Percentiles rank a stretch among this genome's conserved stretches.
Evolutionary conservation across 2,888 invertebrate genomes (phyloP).

Genomic region (Stenurella melanura): DNA sequence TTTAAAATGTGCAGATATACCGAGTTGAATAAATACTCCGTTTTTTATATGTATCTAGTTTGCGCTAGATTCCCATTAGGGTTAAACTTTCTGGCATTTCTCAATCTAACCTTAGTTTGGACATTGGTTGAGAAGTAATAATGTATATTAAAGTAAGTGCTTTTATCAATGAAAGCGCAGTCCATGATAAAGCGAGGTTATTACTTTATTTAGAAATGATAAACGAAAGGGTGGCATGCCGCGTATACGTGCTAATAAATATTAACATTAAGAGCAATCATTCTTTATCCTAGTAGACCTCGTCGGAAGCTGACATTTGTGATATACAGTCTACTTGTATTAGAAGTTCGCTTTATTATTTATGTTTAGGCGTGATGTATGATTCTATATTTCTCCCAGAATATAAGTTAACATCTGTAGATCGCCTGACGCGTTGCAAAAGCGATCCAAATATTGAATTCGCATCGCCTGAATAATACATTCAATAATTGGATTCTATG

Average conservation of each 20-base stretch:
- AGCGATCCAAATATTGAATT: conserved; percentile 56
- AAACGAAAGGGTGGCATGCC: conserved; percentile 37
- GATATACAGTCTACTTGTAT: conserved; percentile 58
- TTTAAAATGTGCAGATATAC: too few relatives aligned
- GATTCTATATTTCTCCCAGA: conserved; percentile 58
- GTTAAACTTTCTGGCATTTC: neutral
- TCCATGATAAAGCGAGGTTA: conserved; percentile 34
- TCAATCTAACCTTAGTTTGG: conserved; percentile 3
- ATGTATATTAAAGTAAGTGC: conserved; percentile 36
- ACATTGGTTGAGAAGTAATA: conserved; percentile 30
- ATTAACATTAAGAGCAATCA: conserved; percentile 57
- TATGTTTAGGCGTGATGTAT: conserved; percentile 59
- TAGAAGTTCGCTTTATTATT: conserved; percentile 59
- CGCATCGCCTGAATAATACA: conserved; percentile 57
- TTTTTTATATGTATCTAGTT: too few relatives aligned
- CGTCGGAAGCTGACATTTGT: conserved; percentile 53
- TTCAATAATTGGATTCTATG: conserved; percentile 57
- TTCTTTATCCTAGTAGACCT: conserved; percentile 53
- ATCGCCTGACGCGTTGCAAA: conserved; percentile 55
- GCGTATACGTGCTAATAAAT: conserved; percentile 53
- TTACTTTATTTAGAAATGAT: conserved; percentile 42
- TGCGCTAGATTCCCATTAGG: neutral
- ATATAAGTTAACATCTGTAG: conserved; percentile 59
- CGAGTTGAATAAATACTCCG: too few relatives aligned
- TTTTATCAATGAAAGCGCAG: conserved; percentile 33